Evolutionary conservation across 2,888 invertebrate genomes (phyloP).

Genomic region (Gandaritis pyraliata): DNA sequence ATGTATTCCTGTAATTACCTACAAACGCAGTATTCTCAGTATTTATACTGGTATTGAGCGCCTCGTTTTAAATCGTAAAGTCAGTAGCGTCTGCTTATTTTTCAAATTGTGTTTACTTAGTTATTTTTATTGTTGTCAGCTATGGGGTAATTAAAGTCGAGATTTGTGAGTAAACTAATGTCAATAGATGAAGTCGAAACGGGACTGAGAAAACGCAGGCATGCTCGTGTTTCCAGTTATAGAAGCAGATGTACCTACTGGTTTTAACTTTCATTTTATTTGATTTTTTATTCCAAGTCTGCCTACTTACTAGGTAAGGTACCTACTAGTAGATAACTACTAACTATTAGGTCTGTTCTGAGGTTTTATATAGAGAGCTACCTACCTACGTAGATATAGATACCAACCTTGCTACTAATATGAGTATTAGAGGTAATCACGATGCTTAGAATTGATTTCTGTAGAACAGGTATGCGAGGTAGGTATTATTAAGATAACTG

Average conservation of each 20-base stretch:
- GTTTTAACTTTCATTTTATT: not conserved
- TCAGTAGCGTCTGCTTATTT: constrained; percentile 27
- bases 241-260: constrained; percentile 31
- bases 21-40: constrained; percentile 42
- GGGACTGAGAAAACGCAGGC: constrained; percentile 34
- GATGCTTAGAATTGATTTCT: too few species aligned
- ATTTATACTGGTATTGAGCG: constrained; percentile 31
- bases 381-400: too few species aligned
- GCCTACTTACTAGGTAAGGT: not conserved
- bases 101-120: constrained; percentile 33
- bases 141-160: constrained; percentile 39
- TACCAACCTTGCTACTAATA: not conserved
- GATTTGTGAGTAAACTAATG: constrained; percentile 43
- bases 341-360: not conserved
- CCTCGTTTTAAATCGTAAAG: constrained; percentile 32
- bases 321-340: not conserved
- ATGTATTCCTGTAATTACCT: constrained; percentile 51
- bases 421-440: not conserved
- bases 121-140: constrained; percentile 43
- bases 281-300: not conserved
- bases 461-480: not conserved
- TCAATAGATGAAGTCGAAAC: constrained; percentile 39
- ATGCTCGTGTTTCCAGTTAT: constrained; percentile 31
- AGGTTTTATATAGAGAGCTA: not conserved
- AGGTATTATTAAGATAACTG: too few species aligned